Percentiles rank a stretch among this genome's conserved stretches.
Evolutionary conservation across 2,113 vertebrate genomes (phyloP).

Genomic region (Hippocampus guttulatus): DNA sequence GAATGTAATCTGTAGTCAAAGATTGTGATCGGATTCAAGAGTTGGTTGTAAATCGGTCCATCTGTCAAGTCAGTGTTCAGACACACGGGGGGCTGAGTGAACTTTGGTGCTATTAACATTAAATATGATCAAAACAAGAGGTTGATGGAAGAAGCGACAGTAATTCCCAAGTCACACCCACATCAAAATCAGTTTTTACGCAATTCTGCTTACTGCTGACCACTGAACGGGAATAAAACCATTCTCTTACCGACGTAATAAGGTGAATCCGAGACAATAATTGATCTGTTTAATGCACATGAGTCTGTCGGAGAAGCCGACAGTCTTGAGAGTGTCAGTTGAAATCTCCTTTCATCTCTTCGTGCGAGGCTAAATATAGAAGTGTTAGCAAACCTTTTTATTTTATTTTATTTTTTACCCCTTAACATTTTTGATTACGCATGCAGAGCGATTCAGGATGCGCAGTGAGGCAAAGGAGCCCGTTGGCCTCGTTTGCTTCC

Average conservation of each 20-base stretch:
- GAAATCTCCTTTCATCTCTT: conserved; percentile 38
- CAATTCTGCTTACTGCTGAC: neutral
- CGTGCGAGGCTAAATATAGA: conserved; percentile 38
- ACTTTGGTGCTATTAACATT: neutral
- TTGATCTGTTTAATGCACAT: conserved; percentile 6
- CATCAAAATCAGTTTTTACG: neutral
- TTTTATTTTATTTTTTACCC: conserved; percentile 24
- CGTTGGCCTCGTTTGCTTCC: conserved; percentile 24
- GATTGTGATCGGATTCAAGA: conserved; percentile 44
- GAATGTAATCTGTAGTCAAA: conserved; percentile 13
- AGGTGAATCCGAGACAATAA: neutral
- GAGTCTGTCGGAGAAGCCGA: conserved; percentile 21
- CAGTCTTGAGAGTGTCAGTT: conserved; percentile 19
- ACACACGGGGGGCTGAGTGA: neutral
- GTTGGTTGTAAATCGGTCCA: conserved; percentile 21
- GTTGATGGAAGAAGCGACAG: neutral
- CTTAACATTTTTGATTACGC: conserved; percentile 27
- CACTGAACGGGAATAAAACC: neutral
- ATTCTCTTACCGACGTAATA: neutral
- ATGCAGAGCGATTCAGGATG: conserved; percentile 48
- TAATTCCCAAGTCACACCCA: neutral
- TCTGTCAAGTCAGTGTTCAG: conserved; percentile 23
- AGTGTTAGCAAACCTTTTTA: conserved; percentile 10
- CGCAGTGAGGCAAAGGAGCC: conserved; percentile 38
- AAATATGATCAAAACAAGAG: neutral